phyloP scores from a whole-genome alignment of 2,888 invertebrate species.

The Sinhomidia bicolor region DNA sequence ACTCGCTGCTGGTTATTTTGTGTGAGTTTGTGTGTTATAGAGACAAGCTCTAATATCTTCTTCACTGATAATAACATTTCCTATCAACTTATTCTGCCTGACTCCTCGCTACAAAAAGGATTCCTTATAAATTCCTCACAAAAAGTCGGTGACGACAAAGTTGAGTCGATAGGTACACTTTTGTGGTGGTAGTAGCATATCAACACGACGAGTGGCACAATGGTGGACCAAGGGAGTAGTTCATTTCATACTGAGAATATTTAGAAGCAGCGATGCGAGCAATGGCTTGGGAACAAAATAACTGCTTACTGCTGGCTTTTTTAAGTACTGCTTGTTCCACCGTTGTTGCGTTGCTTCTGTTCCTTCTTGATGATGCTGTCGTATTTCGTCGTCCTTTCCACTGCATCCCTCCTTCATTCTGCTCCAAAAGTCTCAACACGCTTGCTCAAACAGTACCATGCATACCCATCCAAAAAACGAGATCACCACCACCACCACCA shows the following conservation, averaged over 20 bases:
- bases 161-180: not conserved
- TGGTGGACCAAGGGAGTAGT: conserved; percentile 23
- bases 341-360: not conserved
- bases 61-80: not conserved
- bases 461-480: not conserved
- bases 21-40: not conserved
- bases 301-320: not conserved
- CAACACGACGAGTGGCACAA: not conserved
- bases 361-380: conserved; percentile 50
- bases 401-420: not conserved
- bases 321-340: not conserved
- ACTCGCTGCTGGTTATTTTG: too few relatives aligned
- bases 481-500: conserved; percentile 6
- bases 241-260: not conserved
- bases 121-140: not conserved
- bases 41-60: not conserved
- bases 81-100: not conserved
- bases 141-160: not conserved
- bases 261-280: not conserved
- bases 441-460: conserved; percentile 38
- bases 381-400: conserved; percentile 57
- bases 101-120: not conserved
- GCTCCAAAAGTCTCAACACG: conserved; percentile 47
- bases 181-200: not conserved
- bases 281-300: not conserved